Conservation (phyloP, 2,797 vertebrate genomes). For the Taeniopygia guttata region DNA sequence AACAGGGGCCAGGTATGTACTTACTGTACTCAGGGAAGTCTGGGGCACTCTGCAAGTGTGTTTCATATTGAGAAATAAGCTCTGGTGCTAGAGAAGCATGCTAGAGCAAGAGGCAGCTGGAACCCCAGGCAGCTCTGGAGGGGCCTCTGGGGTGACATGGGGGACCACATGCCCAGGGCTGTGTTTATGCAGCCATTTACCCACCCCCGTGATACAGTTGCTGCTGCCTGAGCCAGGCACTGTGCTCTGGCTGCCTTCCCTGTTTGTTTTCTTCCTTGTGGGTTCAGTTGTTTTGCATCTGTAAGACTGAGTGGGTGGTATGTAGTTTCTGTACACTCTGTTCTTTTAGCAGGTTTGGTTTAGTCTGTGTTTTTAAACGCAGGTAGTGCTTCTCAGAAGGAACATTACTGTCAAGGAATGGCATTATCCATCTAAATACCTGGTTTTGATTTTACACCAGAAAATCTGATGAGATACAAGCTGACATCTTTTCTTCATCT, state of each 20-base stretch:
- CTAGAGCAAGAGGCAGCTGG: not conserved
- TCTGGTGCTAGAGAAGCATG: not conserved
- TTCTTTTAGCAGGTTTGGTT: slow-evolving; percentile 13
- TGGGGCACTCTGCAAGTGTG: not conserved
- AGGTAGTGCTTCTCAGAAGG: not conserved
- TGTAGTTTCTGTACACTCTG: slow-evolving; percentile 5
- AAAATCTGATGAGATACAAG: slow-evolving; percentile 4
- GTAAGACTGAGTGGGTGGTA: slow-evolving; percentile 16
- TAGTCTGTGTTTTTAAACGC: not conserved
- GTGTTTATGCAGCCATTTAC: not conserved
- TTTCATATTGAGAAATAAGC: not conserved
- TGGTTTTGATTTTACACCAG: not conserved
- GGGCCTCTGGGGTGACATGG: accelerated
- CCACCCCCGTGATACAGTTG: not conserved
- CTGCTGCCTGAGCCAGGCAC: not conserved
- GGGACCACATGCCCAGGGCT: not conserved
- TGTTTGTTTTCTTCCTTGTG: not conserved
- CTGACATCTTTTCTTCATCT: slow-evolving; percentile 24
- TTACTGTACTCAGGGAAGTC: accelerated
- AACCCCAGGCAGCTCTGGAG: not conserved
- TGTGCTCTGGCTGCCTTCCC: not conserved
- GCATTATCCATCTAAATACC: slow-evolving; percentile 6
- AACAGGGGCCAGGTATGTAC: not conserved
- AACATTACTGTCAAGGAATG: not conserved
- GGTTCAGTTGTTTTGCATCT: slow-evolving; percentile 24